phyloP scores from a whole-genome alignment of 1,140 invertebrate genomes.

The Gryllus bimaculatus region DNA sequence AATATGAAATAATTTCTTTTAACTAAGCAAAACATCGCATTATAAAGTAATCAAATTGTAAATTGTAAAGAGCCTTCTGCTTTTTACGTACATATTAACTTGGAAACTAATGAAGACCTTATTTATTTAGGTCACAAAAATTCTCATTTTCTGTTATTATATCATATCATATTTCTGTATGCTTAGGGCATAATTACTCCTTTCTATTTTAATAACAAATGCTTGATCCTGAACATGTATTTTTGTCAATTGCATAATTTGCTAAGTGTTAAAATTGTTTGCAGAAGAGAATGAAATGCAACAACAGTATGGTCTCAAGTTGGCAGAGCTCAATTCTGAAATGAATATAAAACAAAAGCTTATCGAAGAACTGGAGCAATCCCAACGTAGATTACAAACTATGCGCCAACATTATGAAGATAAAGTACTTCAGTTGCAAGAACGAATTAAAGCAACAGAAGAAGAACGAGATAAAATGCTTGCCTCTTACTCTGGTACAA shows the following conservation, averaged over 20 bases:
- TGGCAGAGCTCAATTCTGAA: constrained; percentile 77
- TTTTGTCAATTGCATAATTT: background rate
- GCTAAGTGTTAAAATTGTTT: background rate
- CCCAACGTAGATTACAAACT: constrained; percentile 69
- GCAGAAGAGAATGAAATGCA: constrained; percentile 11
- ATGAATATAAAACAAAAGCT: constrained; percentile 87
- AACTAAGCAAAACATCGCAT: too few relatives aligned
- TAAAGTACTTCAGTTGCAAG: constrained; percentile 79
- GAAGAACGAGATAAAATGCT: constrained; percentile 88
- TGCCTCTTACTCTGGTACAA: constrained; percentile 38
- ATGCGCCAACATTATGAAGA: constrained; percentile 90
- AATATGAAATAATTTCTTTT: too few relatives aligned
- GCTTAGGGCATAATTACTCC: too few relatives aligned
- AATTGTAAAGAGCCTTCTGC: too few relatives aligned
- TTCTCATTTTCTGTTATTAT: too few relatives aligned
- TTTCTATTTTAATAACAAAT: too few relatives aligned
- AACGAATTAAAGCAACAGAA: constrained; percentile 80
- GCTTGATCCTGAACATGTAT: too few relatives aligned
- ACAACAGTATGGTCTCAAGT: constrained; percentile 43
- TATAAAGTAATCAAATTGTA: too few relatives aligned
- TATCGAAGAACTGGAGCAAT: constrained; percentile 86
- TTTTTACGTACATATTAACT: too few relatives aligned
- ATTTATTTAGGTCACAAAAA: too few relatives aligned
- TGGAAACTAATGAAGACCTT: too few relatives aligned
- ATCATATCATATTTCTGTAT: too few relatives aligned